A percentile compares a stretch with the other conserved stretches of the same genome.
These are phyloP conservation scores for Oligia latruncula DNA, from an alignment of 2,888 invertebrate genomes.

Conservation along the genomic window DNA sequence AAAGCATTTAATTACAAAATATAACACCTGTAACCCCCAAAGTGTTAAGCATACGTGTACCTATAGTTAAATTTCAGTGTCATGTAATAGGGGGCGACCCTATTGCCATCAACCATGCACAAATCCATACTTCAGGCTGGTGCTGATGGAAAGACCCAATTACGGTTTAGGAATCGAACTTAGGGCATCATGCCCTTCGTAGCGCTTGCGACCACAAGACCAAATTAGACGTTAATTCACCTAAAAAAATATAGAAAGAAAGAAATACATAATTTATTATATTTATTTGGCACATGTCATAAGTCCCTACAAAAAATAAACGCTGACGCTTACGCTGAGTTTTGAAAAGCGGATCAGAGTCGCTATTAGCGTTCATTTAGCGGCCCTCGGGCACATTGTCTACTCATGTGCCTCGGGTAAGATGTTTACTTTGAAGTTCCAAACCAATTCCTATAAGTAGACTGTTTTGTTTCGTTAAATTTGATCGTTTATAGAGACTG, in stretches of 20 bases:
- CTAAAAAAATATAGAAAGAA: not conserved
- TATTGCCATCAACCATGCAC: not conserved
- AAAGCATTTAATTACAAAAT: not conserved
- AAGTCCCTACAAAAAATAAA: not conserved
- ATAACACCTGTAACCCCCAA: not conserved
- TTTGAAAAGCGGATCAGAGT: not conserved
- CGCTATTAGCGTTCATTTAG: not conserved
- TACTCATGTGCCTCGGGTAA: not conserved
- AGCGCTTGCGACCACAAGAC: not conserved
- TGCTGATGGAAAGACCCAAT: not conserved
- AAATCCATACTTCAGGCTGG: not conserved
- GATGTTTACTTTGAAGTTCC: constrained; percentile 10
- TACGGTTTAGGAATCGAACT: not conserved
- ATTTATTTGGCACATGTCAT: not conserved
- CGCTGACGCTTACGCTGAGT: not conserved
- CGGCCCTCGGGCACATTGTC: not conserved
- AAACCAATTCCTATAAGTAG: constrained; percentile 13
- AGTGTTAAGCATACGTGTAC: not conserved
- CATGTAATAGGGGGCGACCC: not conserved
- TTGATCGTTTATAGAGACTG: not conserved
- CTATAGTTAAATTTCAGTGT: not conserved
- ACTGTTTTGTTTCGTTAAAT: constrained; percentile 10
- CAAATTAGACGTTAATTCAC: not conserved
- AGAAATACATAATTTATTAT: not conserved
- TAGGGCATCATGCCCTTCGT: not conserved